These are phyloP conservation scores for Rhorus exstirpatorius DNA, from an alignment of 2,888 invertebrate genomes.

Conservation along the genomic window DNA sequence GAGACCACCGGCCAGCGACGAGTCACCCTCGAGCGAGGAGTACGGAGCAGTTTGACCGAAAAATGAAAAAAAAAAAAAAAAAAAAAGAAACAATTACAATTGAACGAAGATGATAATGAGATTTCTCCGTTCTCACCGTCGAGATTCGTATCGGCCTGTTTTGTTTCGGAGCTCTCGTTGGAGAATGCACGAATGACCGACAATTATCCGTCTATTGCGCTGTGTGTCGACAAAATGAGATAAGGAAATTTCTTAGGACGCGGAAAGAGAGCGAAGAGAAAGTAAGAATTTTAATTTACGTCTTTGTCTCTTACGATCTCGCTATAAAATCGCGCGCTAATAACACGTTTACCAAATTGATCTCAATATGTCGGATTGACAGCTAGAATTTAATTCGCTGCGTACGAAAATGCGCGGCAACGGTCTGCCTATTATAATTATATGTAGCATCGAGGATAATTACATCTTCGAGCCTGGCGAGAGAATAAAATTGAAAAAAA, in stretches of 20 bases:
- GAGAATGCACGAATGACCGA: background rate
- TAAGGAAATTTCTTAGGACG: background rate
- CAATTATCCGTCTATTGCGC: background rate
- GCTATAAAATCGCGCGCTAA: background rate
- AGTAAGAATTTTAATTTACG: slow-evolving; percentile 4
- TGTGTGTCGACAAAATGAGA: background rate
- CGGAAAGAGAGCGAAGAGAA: background rate
- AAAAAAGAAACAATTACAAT: background rate
- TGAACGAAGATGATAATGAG: background rate
- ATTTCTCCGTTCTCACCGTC: background rate
- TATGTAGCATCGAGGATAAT: slow-evolving; percentile 7
- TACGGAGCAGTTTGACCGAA: slow-evolving; percentile 83
- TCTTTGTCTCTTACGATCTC: slow-evolving; percentile 17
- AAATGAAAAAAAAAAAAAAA: slow-evolving; percentile 3
- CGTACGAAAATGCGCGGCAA: slow-evolving; percentile 5
- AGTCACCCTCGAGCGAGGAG: slow-evolving; percentile 85
- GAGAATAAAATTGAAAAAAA: slow-evolving; percentile 1
- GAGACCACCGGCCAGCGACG: slow-evolving; percentile 83
- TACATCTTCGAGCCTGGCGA: background rate
- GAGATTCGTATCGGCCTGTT: background rate
- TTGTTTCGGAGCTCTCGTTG: background rate
- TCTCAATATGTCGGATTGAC: slow-evolving; percentile 52
- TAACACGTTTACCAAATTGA: slow-evolving; percentile 44
- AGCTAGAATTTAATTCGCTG: slow-evolving; percentile 42
- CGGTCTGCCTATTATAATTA: slow-evolving; percentile 17